Base-by-base conservation (phyloP, 2,113 vertebrate species). In the Stegastes partitus region DNA sequence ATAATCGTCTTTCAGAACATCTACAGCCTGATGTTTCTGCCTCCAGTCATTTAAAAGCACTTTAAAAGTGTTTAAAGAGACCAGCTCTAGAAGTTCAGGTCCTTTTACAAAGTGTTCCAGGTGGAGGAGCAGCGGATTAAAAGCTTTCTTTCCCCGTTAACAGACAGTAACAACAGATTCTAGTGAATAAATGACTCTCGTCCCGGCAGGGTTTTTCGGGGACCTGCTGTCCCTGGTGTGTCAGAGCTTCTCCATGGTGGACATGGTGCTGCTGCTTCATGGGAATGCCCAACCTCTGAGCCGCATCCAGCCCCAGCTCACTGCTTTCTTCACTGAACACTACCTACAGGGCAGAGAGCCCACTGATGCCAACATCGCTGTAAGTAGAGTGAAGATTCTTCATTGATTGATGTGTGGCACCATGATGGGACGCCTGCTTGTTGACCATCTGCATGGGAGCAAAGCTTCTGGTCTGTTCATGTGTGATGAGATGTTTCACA, bases 161-260 rank as follows among this genome's bases (percentile, higher is more conserved):
- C n/a, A n/a, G n/a, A n/a, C n/a, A n/a, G n/a, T n/a, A n/a, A n/a
- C n/a, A n/a, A n/a, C n/a, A n/a, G n/a, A n/a, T n/a, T 34, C 31
- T 34, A 34, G 31, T 34, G 10, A 34, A 10, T 1, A 42, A 42
- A 6, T 6, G 7, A 2, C 39, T 82, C 14, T 70, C 22, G 1
- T 74, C 11, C 12, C 44, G 10, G 8, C 81, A 97, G 96, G 96
- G 16, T 97, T 97, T 79, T 96, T 97, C 12, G 95, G 96, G 11
- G 96, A 96, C 21, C 83, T 97, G 81, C 92, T 97, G 2, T 96
- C 96, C 5, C 91, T 97, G 58, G 91, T 97, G 70, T 97, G 96
- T 84, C 96, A 95, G 92, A 95, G 94, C 44, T 95, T 97, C 76
- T 96, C 96, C 39, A 95, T 97, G 96, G 95, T 96, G 49, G 96